phyloP scores from a whole-genome alignment of 2,113 vertebrate genomes.

The Epinephelus cyanopodus region DNA sequence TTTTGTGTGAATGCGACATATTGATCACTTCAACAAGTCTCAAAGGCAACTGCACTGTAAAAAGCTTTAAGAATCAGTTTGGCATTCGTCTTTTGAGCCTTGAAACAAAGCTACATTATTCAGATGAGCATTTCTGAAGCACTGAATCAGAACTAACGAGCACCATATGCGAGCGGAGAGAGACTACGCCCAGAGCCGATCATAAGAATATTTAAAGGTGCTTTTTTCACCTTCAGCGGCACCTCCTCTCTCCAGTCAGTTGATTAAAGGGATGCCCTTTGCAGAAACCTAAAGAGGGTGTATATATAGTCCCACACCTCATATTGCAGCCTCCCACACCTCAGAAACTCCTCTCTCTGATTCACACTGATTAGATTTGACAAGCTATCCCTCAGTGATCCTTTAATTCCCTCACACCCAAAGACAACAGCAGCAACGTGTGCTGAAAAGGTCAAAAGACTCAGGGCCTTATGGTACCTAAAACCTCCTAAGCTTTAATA shows the following conservation, averaged over 20 bases:
- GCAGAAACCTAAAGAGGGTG: constrained; percentile 35
- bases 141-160: constrained; percentile 13
- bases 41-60: too few relatives aligned
- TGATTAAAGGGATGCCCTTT: constrained; percentile 74
- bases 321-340: constrained; percentile 54
- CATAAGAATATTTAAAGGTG: constrained; percentile 33
- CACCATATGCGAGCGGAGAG: not conserved
- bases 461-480: constrained; percentile 50
- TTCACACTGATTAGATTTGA: constrained; percentile 71
- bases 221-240: constrained; percentile 15
- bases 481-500: constrained; percentile 68
- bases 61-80: too few relatives aligned
- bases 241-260: constrained; percentile 13
- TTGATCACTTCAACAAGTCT: too few relatives aligned
- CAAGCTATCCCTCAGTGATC: constrained; percentile 58
- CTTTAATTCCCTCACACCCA: constrained; percentile 68
- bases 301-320: constrained; percentile 62
- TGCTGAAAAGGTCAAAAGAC: constrained; percentile 74
- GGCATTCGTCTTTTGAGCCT: not conserved
- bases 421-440: constrained; percentile 59
- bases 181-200: not conserved
- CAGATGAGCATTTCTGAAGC: not conserved
- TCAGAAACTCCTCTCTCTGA: constrained; percentile 32
- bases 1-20: too few relatives aligned
- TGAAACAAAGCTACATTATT: constrained; percentile 1